A percentile compares a stretch with the other conserved stretches of the same genome.
Evolutionary conservation across 2,888 invertebrate genomes (phyloP).

Genomic region (Liodrosophila aerea): DNA sequence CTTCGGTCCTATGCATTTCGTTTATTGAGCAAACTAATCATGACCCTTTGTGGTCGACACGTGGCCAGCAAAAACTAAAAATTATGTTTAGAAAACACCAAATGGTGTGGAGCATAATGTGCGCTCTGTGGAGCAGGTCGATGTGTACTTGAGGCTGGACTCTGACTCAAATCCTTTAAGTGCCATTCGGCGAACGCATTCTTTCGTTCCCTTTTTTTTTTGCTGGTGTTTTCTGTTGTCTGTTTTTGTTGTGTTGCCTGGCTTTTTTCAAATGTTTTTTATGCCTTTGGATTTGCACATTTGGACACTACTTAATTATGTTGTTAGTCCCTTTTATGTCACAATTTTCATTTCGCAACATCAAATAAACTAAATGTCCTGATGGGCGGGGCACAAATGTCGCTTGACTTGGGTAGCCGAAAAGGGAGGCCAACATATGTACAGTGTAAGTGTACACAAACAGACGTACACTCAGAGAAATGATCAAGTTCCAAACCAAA

Average conservation of each 20-base stretch:
- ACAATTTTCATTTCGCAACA: constrained; percentile 76
- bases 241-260: constrained; percentile 7
- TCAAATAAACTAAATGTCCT: constrained; percentile 74
- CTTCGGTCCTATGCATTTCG: constrained; percentile 18
- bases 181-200: constrained; percentile 63
- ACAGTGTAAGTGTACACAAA: not conserved
- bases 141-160: constrained; percentile 49
- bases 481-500: too few relatives aligned
- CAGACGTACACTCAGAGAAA: too few relatives aligned
- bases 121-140: constrained; percentile 29
- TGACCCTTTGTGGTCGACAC: constrained; percentile 73
- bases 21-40: constrained; percentile 68
- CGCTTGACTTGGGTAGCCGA: constrained; percentile 14
- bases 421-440: constrained; percentile 12
- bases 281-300: constrained; percentile 75
- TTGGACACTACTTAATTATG: constrained; percentile 76
- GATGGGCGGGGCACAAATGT: constrained; percentile 16
- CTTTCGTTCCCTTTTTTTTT: constrained; percentile 18
- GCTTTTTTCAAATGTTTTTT: constrained; percentile 58
- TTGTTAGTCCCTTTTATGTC: constrained; percentile 78
- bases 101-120: constrained; percentile 44
- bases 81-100: constrained; percentile 37
- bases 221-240: not conserved
- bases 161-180: constrained; percentile 66
- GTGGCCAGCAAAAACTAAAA: constrained; percentile 63